Evolutionary conservation across 2,888 invertebrate species (phyloP), one percentile per base, ranked within the genome.

Genomic region (Argynnis bischoffii): DNA sequence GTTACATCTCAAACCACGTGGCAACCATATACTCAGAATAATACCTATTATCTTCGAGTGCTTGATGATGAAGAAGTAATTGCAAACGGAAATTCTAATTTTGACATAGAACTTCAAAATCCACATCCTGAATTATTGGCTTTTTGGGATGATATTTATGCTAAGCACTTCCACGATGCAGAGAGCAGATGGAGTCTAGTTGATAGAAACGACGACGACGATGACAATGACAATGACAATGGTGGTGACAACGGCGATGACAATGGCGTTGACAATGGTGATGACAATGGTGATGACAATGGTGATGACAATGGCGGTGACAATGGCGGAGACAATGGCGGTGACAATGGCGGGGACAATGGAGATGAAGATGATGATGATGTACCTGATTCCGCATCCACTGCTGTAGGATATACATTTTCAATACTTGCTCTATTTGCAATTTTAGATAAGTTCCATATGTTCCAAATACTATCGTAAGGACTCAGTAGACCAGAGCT

Each of bases 121-220:
- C 92, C 93, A 31, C 81, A 88, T 64, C 67, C 78, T 3, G 71
- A 67, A 0, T 79, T 78, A 2, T 56, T 88, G 6, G 61, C 68
- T 0, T 91, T 90, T 69, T 92, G 91, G 91, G 79, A 89, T 51
- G 67, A 74, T 6, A 83, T 90, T 64, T 91, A 91, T 70, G 72
- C 71, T 3, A 73, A 81, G 2, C 73, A 86, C 73, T 92, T 89
- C 67, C 70, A 82, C 14, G 90, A 91, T 72, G 89, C 90, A 46
- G 72, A 79, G 69, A 79, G 86, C 55, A 83, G 68, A 54, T 90
- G 88, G 86, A 76, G 75, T 5, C 61, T 85, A 55, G 70, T 46
- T 21, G 79, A 79, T 2, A 80, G 81, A 35, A 69, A 74, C 15
- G 85, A 81, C 6, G 82, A 81, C 0, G 77, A 78, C 4, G 77